Conservation (phyloP, 2,888 invertebrate genomes). For the Papilio protenor region DNA sequence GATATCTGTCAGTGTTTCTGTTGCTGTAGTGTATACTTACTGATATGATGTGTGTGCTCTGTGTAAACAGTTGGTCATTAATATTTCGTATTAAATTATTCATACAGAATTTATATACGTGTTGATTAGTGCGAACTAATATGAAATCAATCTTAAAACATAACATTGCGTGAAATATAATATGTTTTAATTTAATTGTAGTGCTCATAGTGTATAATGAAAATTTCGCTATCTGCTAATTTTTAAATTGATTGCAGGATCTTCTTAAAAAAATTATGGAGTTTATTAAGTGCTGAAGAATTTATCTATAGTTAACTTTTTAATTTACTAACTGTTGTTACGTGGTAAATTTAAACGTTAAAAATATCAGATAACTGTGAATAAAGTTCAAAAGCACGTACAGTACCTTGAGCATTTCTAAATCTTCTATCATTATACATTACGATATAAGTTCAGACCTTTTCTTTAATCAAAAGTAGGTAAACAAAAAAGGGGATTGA, state of each 20-base stretch:
- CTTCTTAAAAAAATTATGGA: background rate
- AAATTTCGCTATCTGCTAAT: background rate
- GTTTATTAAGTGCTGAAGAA: background rate
- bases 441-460: background rate
- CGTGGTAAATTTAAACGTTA: too few species aligned
- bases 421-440: background rate
- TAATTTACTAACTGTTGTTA: too few species aligned
- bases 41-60: background rate
- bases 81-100: constrained; percentile 16
- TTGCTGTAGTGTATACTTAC: constrained; percentile 26
- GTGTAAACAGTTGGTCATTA: background rate
- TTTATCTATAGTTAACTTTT: background rate
- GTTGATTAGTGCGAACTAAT: background rate
- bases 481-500: constrained; percentile 46
- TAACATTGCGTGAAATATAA: background rate
- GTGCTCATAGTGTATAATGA: background rate
- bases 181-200: background rate
- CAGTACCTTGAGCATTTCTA: background rate
- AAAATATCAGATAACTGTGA: too few species aligned
- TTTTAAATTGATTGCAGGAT: background rate
- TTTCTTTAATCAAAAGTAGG: constrained; percentile 11
- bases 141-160: background rate
- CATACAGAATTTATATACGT: constrained; percentile 1
- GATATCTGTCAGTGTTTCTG: constrained; percentile 46
- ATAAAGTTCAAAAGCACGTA: too few species aligned